Conservation (phyloP, 2,113 vertebrate species). For the Pseudonaja textilis region DNA sequence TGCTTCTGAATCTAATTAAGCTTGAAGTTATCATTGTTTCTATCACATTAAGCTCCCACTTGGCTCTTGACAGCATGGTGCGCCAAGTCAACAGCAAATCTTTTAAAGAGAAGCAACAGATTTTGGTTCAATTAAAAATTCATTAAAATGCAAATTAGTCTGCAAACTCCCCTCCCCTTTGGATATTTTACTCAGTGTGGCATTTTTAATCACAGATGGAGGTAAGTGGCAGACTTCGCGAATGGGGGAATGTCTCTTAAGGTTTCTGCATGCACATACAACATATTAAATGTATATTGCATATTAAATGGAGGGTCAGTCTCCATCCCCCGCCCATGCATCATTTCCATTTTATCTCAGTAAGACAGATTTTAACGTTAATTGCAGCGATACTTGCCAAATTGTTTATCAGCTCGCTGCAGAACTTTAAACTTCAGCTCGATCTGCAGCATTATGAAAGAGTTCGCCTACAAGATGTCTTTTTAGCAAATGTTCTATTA, state of each 20-base stretch:
- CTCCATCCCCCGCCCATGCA: background rate
- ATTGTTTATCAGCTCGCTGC: background rate
- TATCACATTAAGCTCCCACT: constrained; percentile 76
- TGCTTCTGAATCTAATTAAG: constrained; percentile 76
- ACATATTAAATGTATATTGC: background rate
- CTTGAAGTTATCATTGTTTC: constrained; percentile 76
- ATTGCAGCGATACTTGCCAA: background rate
- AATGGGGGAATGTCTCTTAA: constrained; percentile 17
- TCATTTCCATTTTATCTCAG: rapidly evolving
- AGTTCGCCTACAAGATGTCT: background rate
- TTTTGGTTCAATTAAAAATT: constrained; percentile 85
- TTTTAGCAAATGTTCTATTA: background rate
- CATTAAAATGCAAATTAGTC: constrained; percentile 84
- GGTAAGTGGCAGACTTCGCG: constrained; percentile 56
- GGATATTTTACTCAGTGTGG: constrained; percentile 63
- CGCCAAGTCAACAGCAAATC: constrained; percentile 76
- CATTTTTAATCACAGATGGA: constrained; percentile 63
- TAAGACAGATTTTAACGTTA: background rate
- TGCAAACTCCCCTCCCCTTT: constrained; percentile 61
- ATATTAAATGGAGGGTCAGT: constrained; percentile 8
- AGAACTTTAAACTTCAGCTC: background rate
- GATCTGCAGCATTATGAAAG: background rate
- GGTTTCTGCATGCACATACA: constrained; percentile 16
- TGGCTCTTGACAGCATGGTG: constrained; percentile 70
- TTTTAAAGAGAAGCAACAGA: constrained; percentile 83